A percentile compares a stretch with the other conserved stretches of the same genome.
phyloP scores from a whole-genome alignment of 2,888 invertebrate species.

The Thymelicus acteon region DNA sequence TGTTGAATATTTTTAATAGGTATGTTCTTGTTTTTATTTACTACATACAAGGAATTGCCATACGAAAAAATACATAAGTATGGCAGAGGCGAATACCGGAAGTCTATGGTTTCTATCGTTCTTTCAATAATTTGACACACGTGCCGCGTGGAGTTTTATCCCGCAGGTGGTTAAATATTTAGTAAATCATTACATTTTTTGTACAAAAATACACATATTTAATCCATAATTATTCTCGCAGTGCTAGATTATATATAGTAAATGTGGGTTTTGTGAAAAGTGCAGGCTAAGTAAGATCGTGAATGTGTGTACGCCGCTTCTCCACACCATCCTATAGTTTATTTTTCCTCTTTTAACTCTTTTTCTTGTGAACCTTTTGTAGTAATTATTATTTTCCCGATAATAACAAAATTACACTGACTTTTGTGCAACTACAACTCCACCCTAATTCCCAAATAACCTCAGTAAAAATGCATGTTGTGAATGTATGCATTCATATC shows the following conservation, averaged over 20 bases:
- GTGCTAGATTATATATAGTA: slow-evolving; percentile 57
- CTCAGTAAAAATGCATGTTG: background rate
- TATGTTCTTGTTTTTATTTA: no score
- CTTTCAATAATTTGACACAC: slow-evolving; percentile 83
- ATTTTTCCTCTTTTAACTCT: background rate
- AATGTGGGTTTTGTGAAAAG: slow-evolving; percentile 62
- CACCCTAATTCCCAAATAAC: background rate
- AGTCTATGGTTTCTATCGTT: slow-evolving; percentile 70
- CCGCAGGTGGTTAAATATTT: slow-evolving; percentile 77
- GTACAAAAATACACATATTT: slow-evolving; percentile 53
- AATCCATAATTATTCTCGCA: slow-evolving; percentile 48
- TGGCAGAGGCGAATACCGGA: slow-evolving; percentile 76
- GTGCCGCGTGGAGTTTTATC: slow-evolving; percentile 84
- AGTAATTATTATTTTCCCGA: no score
- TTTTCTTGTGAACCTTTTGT: background rate
- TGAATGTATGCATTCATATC: no score
- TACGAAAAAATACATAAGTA: slow-evolving; percentile 54
- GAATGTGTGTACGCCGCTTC: slow-evolving; percentile 29
- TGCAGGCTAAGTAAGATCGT: slow-evolving; percentile 38
- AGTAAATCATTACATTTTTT: slow-evolving; percentile 55
- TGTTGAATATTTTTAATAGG: no score
- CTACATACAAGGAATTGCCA: slow-evolving; percentile 53
- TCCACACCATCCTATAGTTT: slow-evolving; percentile 5
- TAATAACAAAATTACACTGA: background rate
- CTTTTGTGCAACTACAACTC: background rate